Evolutionary conservation across 2,113 vertebrate genomes (phyloP), one percentile per base, ranked within the genome.

Genomic region (Dicentrarchus labrax): DNA sequence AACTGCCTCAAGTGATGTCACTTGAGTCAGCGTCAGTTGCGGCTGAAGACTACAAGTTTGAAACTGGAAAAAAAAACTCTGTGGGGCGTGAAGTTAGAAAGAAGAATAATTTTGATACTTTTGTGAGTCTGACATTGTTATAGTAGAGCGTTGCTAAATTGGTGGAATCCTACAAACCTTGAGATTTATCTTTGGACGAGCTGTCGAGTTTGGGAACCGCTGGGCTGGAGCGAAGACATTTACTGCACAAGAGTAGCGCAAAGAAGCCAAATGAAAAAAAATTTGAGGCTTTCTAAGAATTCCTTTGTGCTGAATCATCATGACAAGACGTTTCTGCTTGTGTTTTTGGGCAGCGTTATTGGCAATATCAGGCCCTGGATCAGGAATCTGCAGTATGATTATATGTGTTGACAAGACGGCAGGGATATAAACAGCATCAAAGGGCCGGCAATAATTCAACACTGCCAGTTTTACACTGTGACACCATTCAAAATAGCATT

Each of bases 381-480:
- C 30, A 75, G 54, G 80, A 85, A 71, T 80, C 77, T 86, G 70
- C 78, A 73, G 77, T 48, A 68, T 86, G 88, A 91, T 90, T 90
- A 87, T 60, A 83, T 36, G 81, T 85, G 92, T 83, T 91, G 89
- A 94, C 91, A 91, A 77, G 86, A 82, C 47, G 11, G 73, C 83
- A n/a, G 69, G 51, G 89, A 86, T 93, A 94, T 85, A 93, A 94
- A 90, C 80, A 86, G 91, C 91, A 90, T 94, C 92, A 92, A 94
- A 93, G 88, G 57, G 73, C n/a, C 17, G 48, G 65, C 88, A 80
- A 76, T 86, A 89, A 89, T 86, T 89, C 86, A 88, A 36, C 43
- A 12, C 89, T 76, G 87, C 76, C 90, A 88, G 64, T 83, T 86
- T 84, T 88, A 82, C 80, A 78, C 86, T 8, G 53, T 89, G 89